phyloP scores from a whole-genome alignment of 1,140 invertebrate genomes.

The Lasioglossum baleicum region DNA sequence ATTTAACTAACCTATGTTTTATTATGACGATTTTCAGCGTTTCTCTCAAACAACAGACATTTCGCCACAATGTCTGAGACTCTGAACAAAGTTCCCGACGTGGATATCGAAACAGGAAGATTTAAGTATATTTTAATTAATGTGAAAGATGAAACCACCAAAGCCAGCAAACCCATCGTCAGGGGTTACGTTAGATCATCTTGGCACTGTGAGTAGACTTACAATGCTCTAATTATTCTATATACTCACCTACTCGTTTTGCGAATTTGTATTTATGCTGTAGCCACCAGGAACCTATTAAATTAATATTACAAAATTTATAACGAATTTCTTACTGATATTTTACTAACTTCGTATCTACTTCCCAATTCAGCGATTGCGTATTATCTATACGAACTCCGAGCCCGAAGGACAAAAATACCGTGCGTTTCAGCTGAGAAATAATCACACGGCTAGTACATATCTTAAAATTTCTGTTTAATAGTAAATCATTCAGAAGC shows the following conservation, averaged over 20 bases:
- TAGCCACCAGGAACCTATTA: too few species aligned
- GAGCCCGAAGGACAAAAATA: too few species aligned
- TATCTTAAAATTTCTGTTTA: conserved; percentile 18
- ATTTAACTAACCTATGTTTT: neutral
- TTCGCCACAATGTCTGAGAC: conserved; percentile 68
- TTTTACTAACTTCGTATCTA: too few species aligned
- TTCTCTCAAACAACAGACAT: conserved; percentile 8
- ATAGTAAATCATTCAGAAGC: conserved; percentile 25
- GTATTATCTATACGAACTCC: too few species aligned
- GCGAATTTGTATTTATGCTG: too few species aligned
- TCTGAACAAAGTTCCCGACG: conserved; percentile 83
- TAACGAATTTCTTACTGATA: too few species aligned
- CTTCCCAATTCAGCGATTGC: too few species aligned
- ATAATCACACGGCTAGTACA: neutral
- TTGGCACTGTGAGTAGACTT: conserved; percentile 84
- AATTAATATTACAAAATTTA: too few species aligned
- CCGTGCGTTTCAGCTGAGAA: neutral
- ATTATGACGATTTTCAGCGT: conserved; percentile 39
- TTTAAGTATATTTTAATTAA: conserved; percentile 95
- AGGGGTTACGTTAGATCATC: conserved; percentile 85
- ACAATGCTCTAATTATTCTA: neutral
- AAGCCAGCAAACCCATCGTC: conserved; percentile 84
- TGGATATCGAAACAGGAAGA: conserved; percentile 90
- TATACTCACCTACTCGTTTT: neutral
- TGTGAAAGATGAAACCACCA: conserved; percentile 80